phyloP scores from a whole-genome alignment of 2,113 vertebrate genomes.

The Progne subis region DNA sequence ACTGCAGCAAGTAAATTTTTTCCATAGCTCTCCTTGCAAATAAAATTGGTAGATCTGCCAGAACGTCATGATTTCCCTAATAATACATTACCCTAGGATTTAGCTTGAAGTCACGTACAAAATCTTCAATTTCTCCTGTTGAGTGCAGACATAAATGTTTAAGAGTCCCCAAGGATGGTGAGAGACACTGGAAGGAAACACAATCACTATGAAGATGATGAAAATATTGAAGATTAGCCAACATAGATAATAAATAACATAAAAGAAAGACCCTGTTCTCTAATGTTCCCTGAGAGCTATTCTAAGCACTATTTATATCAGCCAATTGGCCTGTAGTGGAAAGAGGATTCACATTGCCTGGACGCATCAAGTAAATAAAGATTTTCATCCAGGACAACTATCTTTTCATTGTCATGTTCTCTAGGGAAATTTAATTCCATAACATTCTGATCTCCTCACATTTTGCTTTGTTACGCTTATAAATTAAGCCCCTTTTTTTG shows the following conservation, averaged over 20 bases:
- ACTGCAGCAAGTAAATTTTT: neutral
- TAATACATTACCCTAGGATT: conserved; percentile 17
- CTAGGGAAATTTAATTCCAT: neutral
- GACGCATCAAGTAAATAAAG: neutral
- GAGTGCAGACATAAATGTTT: conserved; percentile 42
- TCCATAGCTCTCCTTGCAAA: neutral
- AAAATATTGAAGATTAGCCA: conserved; percentile 65
- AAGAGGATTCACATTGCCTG: neutral
- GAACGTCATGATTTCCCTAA: neutral
- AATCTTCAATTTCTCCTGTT: conserved; percentile 53
- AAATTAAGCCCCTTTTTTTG: neutral
- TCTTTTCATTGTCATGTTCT: neutral
- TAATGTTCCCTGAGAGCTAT: conserved; percentile 45
- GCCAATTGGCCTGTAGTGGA: neutral
- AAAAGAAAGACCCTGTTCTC: conserved; percentile 34
- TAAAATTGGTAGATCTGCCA: conserved; percentile 3
- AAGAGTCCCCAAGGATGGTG: conserved; percentile 38
- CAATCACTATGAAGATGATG: conserved; percentile 62
- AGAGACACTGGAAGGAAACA: conserved; percentile 57
- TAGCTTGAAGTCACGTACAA: conserved; percentile 47
- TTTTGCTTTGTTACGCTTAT: neutral
- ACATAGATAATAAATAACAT: conserved; percentile 63
- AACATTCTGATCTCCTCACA: neutral
- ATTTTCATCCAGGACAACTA: neutral
- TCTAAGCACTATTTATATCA: conserved; percentile 27